Conservation (phyloP, 1,140 invertebrate species). For the Agrilus planipennis region DNA sequence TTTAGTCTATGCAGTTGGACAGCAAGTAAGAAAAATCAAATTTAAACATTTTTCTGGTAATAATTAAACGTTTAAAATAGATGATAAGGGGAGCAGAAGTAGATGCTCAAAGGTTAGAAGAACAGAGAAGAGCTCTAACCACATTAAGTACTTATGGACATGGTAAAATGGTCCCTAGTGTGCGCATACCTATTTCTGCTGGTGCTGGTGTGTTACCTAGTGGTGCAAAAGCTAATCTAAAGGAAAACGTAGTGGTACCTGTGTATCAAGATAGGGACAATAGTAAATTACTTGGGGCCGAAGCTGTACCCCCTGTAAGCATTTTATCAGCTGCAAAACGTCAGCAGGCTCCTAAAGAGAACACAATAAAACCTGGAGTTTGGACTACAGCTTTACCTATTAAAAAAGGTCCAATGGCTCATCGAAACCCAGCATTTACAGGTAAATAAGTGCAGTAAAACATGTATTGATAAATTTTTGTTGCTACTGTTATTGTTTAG, state of each 20-base stretch:
- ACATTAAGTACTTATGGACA: constrained; percentile 50
- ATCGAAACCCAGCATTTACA: constrained; percentile 30
- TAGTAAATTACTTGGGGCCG: constrained; percentile 8
- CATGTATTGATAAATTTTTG: constrained; percentile 12
- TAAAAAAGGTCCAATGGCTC: constrained; percentile 12
- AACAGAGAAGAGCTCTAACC: constrained; percentile 58
- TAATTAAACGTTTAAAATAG: constrained; percentile 35
- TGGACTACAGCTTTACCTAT: constrained; percentile 40
- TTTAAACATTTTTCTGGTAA: constrained; percentile 8
- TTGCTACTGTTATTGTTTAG: constrained; percentile 31
- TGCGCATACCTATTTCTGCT: constrained; percentile 34
- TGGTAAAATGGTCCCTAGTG: constrained; percentile 30
- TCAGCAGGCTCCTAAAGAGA: constrained; percentile 47
- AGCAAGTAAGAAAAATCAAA: constrained; percentile 19
- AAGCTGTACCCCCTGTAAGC: constrained; percentile 33
- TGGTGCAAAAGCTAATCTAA: background rate
- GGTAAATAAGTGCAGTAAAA: constrained; percentile 22
- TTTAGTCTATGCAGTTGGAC: constrained; percentile 26
- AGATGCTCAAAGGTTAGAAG: constrained; percentile 44
- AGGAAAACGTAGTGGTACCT: constrained; percentile 16
- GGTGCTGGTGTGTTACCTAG: constrained; percentile 2
- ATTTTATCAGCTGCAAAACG: constrained; percentile 43
- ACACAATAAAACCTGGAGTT: constrained; percentile 46
- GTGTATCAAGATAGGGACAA: constrained; percentile 30
- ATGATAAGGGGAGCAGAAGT: constrained; percentile 45